Base-by-base conservation (phyloP, 2,888 invertebrate genomes). In the Drosophila mimica region DNA sequence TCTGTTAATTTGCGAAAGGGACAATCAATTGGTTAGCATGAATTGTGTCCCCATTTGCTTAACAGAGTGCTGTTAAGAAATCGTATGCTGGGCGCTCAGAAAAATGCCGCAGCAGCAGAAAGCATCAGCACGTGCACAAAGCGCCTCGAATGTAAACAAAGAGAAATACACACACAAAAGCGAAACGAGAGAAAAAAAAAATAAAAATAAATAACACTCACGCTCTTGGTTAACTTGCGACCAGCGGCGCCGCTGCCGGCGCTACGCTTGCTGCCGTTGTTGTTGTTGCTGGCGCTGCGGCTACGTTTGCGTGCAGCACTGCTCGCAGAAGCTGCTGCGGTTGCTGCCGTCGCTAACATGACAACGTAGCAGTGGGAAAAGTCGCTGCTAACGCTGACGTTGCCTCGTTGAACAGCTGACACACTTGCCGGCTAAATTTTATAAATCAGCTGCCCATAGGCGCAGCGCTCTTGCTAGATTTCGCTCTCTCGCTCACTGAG, bases 321-420 rank as follows among this genome's bases (percentile, higher is more conserved):
- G 63, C 72, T 72, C 28, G 80, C 80, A 30, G 89, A 62, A 30
- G 86, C 68, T 43, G 88, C 67, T 33, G 83, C 57, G 43, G 83
- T 65, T 61, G 79, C 72, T 73, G 80, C 74, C 73, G 89, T 83
- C 52, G 91, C 91, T 91, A 91, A 91, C 90, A 91, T 90, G 79
- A 70, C 79, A 80, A 68, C 82, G 74, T 75, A 76, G 73, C 70
- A 79, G 76, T 65, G 60, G 60, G 70, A 67, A 67, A 54, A 49
- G 57, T 57, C 66, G 58, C 59, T 60, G 68, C 57, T 61, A 43
- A 53, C 25, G 70, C 51, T 57, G 65, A 73, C 69, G 76, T 60
- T 56, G 75, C 64, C 52, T 75, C 49, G 51, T 52, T 69, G 67
- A 84, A 84, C 84, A 84, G 90, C 91, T 90, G 91, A 88, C 79